These are phyloP conservation scores for Drosophila stalkeri DNA, from an alignment of 2,888 invertebrate species.

Conservation along the genomic window DNA sequence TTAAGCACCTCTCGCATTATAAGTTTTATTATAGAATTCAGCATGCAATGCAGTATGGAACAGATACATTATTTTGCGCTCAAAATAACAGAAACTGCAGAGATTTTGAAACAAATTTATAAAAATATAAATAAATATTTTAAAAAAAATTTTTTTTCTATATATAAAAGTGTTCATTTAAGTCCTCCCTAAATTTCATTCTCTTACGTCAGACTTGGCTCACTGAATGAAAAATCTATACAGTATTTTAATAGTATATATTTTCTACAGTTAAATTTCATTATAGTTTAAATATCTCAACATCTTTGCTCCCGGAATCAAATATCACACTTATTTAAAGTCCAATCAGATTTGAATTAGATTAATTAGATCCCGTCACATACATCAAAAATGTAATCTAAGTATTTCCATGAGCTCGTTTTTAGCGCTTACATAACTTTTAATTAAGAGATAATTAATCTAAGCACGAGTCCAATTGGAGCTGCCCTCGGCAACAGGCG, in stretches of 20 bases:
- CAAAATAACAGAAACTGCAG: not conserved
- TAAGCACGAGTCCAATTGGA: constrained; percentile 33
- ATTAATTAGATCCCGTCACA: not conserved
- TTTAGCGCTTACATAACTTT: constrained; percentile 18
- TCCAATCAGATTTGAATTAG: not conserved
- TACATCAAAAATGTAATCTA: not conserved
- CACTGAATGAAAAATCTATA: no score
- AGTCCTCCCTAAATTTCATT: no score
- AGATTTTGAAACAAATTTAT: not conserved
- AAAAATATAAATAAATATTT: no score
- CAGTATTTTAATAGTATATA: no score
- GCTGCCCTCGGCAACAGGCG: constrained; percentile 4
- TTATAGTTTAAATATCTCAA: not conserved
- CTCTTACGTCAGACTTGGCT: no score
- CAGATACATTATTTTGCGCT: not conserved
- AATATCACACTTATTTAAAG: not conserved
- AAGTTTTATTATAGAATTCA: not conserved
- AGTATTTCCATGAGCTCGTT: constrained; percentile 12
- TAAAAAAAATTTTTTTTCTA: no score
- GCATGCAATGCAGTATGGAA: not conserved
- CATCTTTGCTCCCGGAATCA: not conserved
- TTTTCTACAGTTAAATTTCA: not conserved
- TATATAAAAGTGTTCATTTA: no score
- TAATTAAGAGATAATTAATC: constrained; percentile 39
- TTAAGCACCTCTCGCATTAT: not conserved